Conservation (phyloP, 2,797 vertebrate genomes). For the Rachycentron canadum region DNA sequence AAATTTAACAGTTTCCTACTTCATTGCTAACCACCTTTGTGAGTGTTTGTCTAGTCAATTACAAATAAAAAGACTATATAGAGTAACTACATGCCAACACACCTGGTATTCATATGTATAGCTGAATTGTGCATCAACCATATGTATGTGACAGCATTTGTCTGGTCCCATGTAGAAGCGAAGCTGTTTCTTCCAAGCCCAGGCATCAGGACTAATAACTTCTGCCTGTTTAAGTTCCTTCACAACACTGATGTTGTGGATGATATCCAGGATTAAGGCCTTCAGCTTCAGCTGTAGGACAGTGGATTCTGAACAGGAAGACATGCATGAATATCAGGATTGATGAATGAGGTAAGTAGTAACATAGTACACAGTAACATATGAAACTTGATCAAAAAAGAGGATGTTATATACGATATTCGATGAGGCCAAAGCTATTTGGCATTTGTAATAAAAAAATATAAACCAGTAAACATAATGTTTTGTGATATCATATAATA, state of each 20-base stretch:
- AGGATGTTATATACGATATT: neutral
- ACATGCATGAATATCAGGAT: conserved; percentile 2
- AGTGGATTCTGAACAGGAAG: conserved; percentile 85
- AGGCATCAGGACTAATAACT: conserved; percentile 86
- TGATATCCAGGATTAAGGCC: conserved; percentile 95
- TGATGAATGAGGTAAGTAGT: too few species aligned
- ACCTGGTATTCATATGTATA: conserved; percentile 99
- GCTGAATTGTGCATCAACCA: conserved; percentile 95
- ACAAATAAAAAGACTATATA: neutral
- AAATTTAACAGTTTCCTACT: neutral
- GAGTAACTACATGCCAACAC: conserved; percentile 8
- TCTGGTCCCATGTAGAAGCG: conserved; percentile 93
- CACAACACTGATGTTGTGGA: conserved; percentile 96
- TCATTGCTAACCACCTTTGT: too few species aligned
- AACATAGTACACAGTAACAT: too few species aligned
- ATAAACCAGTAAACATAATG: neutral
- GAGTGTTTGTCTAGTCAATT: neutral
- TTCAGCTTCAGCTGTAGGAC: conserved; percentile 95
- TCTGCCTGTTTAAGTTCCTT: conserved; percentile 90
- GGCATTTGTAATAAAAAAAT: neutral
- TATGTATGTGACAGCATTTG: conserved; percentile 89
- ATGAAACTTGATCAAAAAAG: neutral
- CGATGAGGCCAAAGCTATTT: neutral
- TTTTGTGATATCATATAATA: neutral
- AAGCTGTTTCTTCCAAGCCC: conserved; percentile 96